Base-by-base conservation (phyloP, 2,888 invertebrate genomes). In the Zaprionus obscuricornis region DNA sequence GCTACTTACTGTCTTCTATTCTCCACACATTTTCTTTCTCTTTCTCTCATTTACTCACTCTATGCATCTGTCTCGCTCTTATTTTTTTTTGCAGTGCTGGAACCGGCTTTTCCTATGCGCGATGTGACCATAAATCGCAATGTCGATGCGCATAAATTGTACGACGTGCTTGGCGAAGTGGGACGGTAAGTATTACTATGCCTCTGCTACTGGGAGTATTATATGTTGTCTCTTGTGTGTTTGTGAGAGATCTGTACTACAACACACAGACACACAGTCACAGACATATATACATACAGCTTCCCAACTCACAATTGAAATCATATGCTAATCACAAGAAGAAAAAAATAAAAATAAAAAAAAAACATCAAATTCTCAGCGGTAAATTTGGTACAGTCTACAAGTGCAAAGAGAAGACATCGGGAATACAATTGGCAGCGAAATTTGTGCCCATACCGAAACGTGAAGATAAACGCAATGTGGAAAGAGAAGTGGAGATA, bases 341-440 rank as follows among this genome's bases (percentile, higher is more conserved):
- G n/a, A n/a, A n/a, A n/a, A n/a, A n/a, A n/a, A n/a, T n/a, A n/a
- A n/a, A n/a, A n/a, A n/a, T n/a, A n/a, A n/a, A n/a, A n/a, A n/a
- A n/a, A n/a, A n/a, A n/a, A 31, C 11, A 8, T 20, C 43, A 46
- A 68, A 56, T 31, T 46, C 91, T 55, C 91, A 98, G 98, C 87
- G 98, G 98, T 2, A 98, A 98, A 92, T 98, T 98, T 91, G 98
- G 98, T 59, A 97, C 97, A 26, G 98, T 99, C 31, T 98, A 96
- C 91, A 94, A 95, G 87, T 98, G 98, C 91, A 93, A 93, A 46
- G 98, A 98, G 90, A 96, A 95, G 90, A 91, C 92, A 47, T 94
- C 94, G 0, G 95, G 95, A 0, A 91, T 96, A 46, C 93, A 94
- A 77, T 91, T 98, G 78, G 98, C 98, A 0, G 98, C 98, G 1